Evolutionary conservation across 2,113 vertebrate species (phyloP).

Genomic region (Oncorhynchus keta): DNA sequence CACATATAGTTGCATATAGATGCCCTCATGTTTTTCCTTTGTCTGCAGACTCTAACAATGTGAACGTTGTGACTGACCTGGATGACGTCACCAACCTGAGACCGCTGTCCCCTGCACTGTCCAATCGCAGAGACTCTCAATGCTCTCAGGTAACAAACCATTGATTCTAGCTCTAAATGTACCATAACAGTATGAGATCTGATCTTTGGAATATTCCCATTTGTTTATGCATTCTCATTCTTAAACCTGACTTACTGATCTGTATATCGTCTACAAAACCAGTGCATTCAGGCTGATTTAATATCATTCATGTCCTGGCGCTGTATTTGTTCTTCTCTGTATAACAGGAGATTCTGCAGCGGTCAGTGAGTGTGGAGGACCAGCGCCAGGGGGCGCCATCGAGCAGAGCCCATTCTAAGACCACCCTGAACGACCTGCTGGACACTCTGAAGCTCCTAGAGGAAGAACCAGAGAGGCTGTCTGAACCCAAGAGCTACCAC

Average conservation of each 20-base stretch:
- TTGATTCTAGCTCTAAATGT: no score
- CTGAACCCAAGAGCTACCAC: conserved; percentile 60
- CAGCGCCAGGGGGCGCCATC: conserved; percentile 47
- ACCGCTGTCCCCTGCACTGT: conserved; percentile 50
- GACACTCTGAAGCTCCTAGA: conserved; percentile 87
- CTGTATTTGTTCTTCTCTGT: no score
- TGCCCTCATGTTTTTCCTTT: not conserved
- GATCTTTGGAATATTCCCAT: not conserved
- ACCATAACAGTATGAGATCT: not conserved
- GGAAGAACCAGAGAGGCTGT: conserved; percentile 82
- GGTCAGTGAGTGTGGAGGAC: conserved; percentile 65
- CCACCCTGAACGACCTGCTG: conserved; percentile 83
- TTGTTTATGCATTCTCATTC: not conserved
- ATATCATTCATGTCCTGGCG: not conserved
- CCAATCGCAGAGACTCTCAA: conserved; percentile 57
- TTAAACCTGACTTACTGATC: no score
- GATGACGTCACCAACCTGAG: conserved; percentile 62
- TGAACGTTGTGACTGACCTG: conserved; percentile 43
- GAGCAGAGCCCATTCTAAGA: conserved; percentile 76
- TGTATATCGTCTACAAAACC: no score
- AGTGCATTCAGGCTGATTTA: not conserved
- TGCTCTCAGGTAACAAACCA: conserved; percentile 65
- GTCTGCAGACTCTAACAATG: conserved; percentile 64
- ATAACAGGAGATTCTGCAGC: conserved; percentile 68
- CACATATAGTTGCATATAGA: no score